Base-by-base conservation (phyloP, 1,140 invertebrate genomes). In the Penaeus chinensis region DNA sequence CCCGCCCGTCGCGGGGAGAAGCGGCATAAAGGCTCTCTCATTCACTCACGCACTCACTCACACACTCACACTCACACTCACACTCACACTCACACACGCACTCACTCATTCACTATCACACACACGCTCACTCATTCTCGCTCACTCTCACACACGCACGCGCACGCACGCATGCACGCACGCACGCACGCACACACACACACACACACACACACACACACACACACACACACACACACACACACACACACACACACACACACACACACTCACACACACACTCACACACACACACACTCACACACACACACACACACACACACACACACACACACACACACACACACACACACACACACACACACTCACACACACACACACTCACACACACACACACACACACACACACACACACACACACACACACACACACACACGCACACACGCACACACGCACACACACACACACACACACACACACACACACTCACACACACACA, bases 321-420 rank as follows among this genome's bases (percentile, higher is more conserved):
- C 69, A 27, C 69, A 5, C 27, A 32, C 37, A 32, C 27, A 37
- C 37, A 32, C 69, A 37, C 69, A 5, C 37, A 32, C 37, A 37
- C 37, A 5, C 27, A 37, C 37, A 71, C 69, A 5, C 27, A 32
- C 27, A 32, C 69, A 71, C 37, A 71, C 69, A 71, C 69, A 71
- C 27, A 71, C 69, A 71, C 69, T 0, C 69, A 71, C 69, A 71
- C 69, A 71, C 69, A 71, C 69, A 5, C 69, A 71, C 69, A 71
- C 69, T 3, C 69, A 71, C 69, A 71, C 27, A 71, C 69, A 71
- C 69, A 5, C 69, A 71, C 69, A 71, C 69, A 71, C 69, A 71
- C 69, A 71, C 69, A 71, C 69, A 71, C 69, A 71, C 69, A 71
- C 69, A 71, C 69, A 71, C 69, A 71, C 69, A 71, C 69, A 71